Base-by-base conservation (phyloP, 2,797 vertebrate genomes). In the Rhadinocentrus ornatus region DNA sequence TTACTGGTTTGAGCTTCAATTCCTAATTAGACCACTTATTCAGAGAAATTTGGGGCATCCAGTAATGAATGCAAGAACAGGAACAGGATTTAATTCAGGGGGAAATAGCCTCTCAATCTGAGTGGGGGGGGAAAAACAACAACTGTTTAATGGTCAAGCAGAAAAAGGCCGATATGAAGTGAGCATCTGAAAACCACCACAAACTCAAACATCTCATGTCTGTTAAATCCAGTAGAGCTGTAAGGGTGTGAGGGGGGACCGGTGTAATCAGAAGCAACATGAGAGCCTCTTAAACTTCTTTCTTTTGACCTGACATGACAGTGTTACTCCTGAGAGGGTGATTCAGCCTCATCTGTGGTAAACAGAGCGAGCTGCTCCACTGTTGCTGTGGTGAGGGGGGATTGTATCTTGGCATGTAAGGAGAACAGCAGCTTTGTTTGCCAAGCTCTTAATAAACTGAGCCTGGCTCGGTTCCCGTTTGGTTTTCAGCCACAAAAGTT, bases 371-470 rank as follows among this genome's bases (percentile, higher is more conserved):
- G 55, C 59, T 26, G 63, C 34, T 12, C 46, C 29, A 3, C 63
- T 48, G 83, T 79, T 74, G 78, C 75, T 52, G 71, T 32, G 53
- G 73, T 56, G 69, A 86, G 31, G 4, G 4, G 15, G 13, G 72
- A 32, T 32, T 15, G 24, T 11, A 37, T 61, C 5, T 52, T 71
- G 58, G 67, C 73, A 82, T 72, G 72, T 39, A 34, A 2, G 35
- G 57, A 55, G 71, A 83, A 56, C 10, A 63, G 34, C 74, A 57
- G 80, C 57, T 69, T 59, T 41, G 75, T 81, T 81, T 72, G 70
- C 73, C 35, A 24, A 78, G 69, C 41, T 46, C 61, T 71, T 71
- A 75, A 80, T 73, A 71, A 84, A 82, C 41, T 34, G 39, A 24
- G 12, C 1, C 20, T 82, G 77, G 69, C 48, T 8, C n/a, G 0